A percentile compares a stretch with the other conserved stretches of the same genome.
Evolutionary conservation across 2,113 vertebrate species (phyloP).

Genomic region (Aegithalos caudatus): DNA sequence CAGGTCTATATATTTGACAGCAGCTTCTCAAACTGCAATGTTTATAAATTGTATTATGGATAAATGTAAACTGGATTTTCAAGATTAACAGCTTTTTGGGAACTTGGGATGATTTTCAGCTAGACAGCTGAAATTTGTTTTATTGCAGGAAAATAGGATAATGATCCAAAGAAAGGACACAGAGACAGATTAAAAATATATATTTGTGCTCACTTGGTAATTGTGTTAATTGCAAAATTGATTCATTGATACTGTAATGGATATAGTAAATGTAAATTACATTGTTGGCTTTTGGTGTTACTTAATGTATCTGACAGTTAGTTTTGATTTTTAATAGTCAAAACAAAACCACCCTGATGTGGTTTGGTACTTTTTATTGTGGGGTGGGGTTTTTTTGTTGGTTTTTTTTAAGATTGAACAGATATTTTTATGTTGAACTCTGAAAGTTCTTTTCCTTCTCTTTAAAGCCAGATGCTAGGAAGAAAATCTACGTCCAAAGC

Average conservation of each 20-base stretch:
- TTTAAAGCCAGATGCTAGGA: constrained; percentile 79
- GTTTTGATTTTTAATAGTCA: background rate
- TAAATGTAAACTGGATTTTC: background rate
- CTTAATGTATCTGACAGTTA: background rate
- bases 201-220: background rate
- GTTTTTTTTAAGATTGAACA: background rate
- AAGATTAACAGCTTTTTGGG: background rate
- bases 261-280: background rate
- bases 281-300: background rate
- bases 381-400: no score
- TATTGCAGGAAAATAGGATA: background rate
- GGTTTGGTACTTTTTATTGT: background rate
- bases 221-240: background rate
- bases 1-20: background rate
- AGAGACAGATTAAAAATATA: background rate
- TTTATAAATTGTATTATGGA: background rate
- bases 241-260: background rate
- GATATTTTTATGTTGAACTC: background rate
- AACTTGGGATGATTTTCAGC: background rate
- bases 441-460: background rate
- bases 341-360: background rate
- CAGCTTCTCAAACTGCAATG: background rate
- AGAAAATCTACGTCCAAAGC: constrained; percentile 85
- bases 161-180: background rate
- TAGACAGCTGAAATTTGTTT: background rate